Evolutionary conservation across 2,113 vertebrate species (phyloP).

Genomic region (Natator depressus): DNA sequence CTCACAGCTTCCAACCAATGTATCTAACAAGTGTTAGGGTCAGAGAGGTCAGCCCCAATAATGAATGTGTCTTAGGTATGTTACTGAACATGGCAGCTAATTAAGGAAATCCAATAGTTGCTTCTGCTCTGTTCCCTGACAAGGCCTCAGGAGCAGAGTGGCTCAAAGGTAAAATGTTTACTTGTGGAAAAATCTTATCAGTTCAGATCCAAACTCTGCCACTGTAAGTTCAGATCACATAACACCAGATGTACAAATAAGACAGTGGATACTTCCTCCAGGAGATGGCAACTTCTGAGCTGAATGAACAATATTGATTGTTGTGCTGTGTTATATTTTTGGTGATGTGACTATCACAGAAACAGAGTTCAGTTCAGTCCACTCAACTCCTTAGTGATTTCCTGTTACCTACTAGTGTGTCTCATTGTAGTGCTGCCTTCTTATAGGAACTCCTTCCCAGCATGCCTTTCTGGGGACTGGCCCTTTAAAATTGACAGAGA

Average conservation of each 20-base stretch:
- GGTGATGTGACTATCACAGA: background rate
- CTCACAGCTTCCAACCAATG: background rate
- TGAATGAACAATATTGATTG: background rate
- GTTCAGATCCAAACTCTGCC: background rate
- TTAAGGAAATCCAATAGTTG: rapidly evolving
- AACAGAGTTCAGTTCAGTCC: rapidly evolving
- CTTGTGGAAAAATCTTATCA: rapidly evolving
- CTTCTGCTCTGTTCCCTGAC: background rate
- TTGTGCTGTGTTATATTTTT: background rate
- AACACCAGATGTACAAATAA: background rate
- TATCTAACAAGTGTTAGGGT: background rate
- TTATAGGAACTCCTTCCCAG: background rate
- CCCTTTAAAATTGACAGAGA: background rate
- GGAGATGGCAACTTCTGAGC: background rate
- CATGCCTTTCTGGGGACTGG: background rate
- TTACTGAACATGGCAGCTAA: rapidly evolving
- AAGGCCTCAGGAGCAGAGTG: rapidly evolving
- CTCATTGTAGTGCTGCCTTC: background rate
- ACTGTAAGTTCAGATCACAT: background rate
- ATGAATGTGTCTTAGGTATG: background rate
- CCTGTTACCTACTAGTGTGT: background rate
- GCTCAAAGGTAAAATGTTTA: background rate
- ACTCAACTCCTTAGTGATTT: background rate
- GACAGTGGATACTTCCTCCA: background rate
- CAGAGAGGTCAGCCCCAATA: background rate